phyloP scores from a whole-genome alignment of 2,797 vertebrate genomes.

The Karalla daura region DNA sequence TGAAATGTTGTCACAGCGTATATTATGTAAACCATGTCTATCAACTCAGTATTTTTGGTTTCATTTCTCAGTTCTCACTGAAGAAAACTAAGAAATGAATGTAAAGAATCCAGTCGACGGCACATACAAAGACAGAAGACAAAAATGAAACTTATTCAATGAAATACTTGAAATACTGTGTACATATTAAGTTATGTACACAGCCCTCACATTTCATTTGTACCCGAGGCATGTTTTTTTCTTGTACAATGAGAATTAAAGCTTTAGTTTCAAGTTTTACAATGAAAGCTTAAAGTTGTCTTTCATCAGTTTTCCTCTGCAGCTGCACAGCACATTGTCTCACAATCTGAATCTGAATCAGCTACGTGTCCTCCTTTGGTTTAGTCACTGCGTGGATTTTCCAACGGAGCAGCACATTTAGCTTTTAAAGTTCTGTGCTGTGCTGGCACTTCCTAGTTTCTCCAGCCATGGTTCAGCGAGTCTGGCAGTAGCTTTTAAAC shows the following conservation, averaged over 20 bases:
- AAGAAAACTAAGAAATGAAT: conserved; percentile 16
- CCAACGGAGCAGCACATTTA: neutral
- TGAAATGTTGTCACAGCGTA: neutral
- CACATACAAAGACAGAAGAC: neutral
- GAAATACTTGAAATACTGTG: too few relatives aligned
- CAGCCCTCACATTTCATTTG: too few relatives aligned
- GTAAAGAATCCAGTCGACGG: neutral
- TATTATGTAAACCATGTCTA: neutral
- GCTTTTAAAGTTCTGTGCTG: neutral
- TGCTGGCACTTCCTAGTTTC: neutral
- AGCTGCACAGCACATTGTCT: too few relatives aligned
- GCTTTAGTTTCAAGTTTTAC: too few relatives aligned
- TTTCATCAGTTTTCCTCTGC: too few relatives aligned
- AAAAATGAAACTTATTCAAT: too few relatives aligned
- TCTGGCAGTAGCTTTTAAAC: neutral
- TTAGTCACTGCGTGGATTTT: neutral
- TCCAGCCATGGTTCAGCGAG: neutral
- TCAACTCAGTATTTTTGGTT: neutral
- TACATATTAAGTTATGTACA: too few relatives aligned
- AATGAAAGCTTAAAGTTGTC: too few relatives aligned
- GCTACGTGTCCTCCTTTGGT: neutral
- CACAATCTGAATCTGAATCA: neutral
- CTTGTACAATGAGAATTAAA: too few relatives aligned
- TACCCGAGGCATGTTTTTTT: too few relatives aligned
- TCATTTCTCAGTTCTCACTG: conserved; percentile 5